Percentiles rank a stretch among this genome's conserved stretches.
These are phyloP conservation scores for Margarornis squamiger DNA, from an alignment of 2,797 vertebrate species.

Conservation along the genomic window DNA sequence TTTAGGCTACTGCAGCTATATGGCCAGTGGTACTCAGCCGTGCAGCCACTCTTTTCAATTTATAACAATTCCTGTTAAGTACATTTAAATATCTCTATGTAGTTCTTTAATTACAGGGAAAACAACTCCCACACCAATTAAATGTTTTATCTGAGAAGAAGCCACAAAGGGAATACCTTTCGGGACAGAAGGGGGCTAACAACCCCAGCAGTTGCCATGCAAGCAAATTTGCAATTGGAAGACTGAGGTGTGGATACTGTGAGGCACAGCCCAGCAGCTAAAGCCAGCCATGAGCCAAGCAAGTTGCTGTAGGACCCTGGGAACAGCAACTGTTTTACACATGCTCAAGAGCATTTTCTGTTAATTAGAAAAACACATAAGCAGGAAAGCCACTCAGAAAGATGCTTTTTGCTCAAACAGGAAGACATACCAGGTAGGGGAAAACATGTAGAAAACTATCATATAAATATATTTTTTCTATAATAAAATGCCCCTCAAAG, in stretches of 20 bases:
- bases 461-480: background rate
- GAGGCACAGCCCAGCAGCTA: background rate
- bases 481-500: background rate
- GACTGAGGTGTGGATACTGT: background rate
- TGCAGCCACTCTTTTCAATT: background rate
- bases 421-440: background rate
- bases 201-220: background rate
- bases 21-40: fast-evolving
- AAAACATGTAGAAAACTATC: background rate
- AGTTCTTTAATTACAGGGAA: background rate
- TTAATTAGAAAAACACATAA: background rate
- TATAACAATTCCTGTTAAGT: background rate
- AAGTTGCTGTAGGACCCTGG: background rate
- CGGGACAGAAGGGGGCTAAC: background rate
- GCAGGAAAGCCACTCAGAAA: background rate
- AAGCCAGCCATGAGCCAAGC: background rate
- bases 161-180: background rate
- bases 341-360: background rate
- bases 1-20: background rate
- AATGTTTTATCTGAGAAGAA: background rate
- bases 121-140: background rate
- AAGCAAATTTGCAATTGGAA: background rate
- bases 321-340: background rate
- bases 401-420: background rate
- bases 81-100: background rate